phyloP scores from a whole-genome alignment of 2,113 vertebrate species.

The Empidonax alnorum region DNA sequence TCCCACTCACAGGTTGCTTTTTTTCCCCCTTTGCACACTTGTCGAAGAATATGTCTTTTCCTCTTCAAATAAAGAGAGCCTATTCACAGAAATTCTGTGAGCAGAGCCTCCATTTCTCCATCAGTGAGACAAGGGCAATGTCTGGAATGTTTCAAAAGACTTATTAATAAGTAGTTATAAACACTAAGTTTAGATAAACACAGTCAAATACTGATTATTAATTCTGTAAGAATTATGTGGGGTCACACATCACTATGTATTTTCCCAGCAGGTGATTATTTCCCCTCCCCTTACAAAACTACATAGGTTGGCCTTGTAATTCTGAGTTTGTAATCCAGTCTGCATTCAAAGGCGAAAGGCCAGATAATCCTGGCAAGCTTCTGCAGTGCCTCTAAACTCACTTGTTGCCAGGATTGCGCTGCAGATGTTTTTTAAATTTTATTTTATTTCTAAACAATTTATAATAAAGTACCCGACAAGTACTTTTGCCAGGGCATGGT shows the following conservation, averaged over 20 bases:
- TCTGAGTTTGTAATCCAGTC: neutral
- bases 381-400: neutral
- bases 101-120: neutral
- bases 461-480: neutral
- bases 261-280: neutral
- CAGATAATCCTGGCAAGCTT: neutral
- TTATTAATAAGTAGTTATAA: neutral
- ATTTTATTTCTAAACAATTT: neutral
- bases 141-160: neutral
- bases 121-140: neutral
- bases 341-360: neutral
- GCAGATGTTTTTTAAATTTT: neutral
- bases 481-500: neutral
- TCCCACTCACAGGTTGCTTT: conserved; percentile 45
- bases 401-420: neutral
- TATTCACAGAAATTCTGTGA: conserved; percentile 16
- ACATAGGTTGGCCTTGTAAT: neutral
- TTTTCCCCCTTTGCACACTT: conserved; percentile 34
- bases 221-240: neutral
- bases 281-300: neutral
- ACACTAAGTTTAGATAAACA: neutral
- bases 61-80: neutral
- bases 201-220: neutral
- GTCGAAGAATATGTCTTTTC: conserved; percentile 41
- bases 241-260: neutral